phyloP scores from a whole-genome alignment of 2,113 vertebrate species.

The Rhinopomastus cyanomelas region DNA sequence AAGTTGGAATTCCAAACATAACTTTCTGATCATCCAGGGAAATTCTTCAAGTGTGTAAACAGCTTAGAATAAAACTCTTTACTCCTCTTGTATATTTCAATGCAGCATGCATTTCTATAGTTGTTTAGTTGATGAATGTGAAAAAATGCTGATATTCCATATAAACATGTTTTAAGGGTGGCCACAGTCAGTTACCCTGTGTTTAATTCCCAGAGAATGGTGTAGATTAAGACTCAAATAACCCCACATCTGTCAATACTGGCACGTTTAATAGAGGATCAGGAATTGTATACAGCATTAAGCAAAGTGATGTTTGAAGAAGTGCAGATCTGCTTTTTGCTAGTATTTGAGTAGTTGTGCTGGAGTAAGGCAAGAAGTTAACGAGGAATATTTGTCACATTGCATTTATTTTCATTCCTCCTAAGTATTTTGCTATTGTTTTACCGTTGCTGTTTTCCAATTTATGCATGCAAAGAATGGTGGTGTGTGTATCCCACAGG shows the following conservation, averaged over 20 bases:
- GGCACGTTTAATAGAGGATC: not conserved
- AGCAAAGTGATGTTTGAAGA: not conserved
- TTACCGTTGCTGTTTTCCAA: not conserved
- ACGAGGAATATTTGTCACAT: not conserved
- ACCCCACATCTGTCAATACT: not conserved
- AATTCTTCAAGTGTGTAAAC: not conserved
- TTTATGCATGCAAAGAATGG: not conserved
- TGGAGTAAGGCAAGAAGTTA: not conserved
- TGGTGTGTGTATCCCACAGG: not conserved
- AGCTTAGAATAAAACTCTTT: not conserved
- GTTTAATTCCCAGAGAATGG: not conserved
- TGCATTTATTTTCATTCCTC: not conserved
- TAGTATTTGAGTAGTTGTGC: rapidly evolving
- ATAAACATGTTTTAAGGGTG: not conserved
- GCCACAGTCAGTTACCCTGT: not conserved
- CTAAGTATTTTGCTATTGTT: not conserved
- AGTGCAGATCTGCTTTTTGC: not conserved
- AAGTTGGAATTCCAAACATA: not conserved
- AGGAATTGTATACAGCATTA: not conserved
- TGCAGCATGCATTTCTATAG: not conserved
- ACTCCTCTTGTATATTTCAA: not conserved
- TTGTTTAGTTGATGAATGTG: not conserved
- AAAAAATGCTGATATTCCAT: not conserved
- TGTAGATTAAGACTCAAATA: not conserved
- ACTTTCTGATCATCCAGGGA: not conserved